Base-by-base conservation (phyloP, 2,888 invertebrate species). In the Platycheirus rosarum region DNA sequence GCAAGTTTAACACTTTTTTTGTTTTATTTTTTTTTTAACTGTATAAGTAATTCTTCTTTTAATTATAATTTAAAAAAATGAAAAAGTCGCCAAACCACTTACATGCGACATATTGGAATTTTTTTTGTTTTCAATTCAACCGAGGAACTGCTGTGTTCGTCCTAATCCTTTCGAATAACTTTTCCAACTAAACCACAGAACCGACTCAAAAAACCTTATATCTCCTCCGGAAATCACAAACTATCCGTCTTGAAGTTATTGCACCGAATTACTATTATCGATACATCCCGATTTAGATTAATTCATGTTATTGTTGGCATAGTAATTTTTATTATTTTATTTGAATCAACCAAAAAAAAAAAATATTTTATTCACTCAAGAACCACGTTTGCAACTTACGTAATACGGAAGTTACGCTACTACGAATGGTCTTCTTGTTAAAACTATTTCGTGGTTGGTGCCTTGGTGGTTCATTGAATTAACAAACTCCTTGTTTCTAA, bases 401-500 rank as follows among this genome's bases (percentile, higher is more conserved):
- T 82, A 82, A 82, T 49, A 32, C 53, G 44, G 20, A 63, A 66
- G 37, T 23, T 70, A 11, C 46, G 26, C n/a, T 57, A 37, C 11
- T 29, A 60, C 55, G 14, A 4, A 14, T 23, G 2, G 6, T 23
- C 6, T 23, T 70, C 48, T 65, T 37, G 16, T 79, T 26, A 37
- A 44, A 70, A 23, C 42, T 35, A 11, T 44, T 48, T 57, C 13
- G 68, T 32, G 46, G 55, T 78, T 65, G 53, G 37, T 44, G 49
- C 51, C 66, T n/a, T n/a, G n/a, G n/a, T n/a, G n/a, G n/a, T 6
- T 84, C 88, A 90, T 90, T 89, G 89, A 90, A 90, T 89, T 90
- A 90, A 90, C 89, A 90, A 89, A 88, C 87, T 88, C 87, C 86
- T 85, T 78, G 89, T 90, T 87, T 87, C 89, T 87, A 87, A 60